These are phyloP conservation scores for Meloidogyne hapla DNA, from an alignment of 1,140 invertebrate species.

Conservation along the genomic window DNA sequence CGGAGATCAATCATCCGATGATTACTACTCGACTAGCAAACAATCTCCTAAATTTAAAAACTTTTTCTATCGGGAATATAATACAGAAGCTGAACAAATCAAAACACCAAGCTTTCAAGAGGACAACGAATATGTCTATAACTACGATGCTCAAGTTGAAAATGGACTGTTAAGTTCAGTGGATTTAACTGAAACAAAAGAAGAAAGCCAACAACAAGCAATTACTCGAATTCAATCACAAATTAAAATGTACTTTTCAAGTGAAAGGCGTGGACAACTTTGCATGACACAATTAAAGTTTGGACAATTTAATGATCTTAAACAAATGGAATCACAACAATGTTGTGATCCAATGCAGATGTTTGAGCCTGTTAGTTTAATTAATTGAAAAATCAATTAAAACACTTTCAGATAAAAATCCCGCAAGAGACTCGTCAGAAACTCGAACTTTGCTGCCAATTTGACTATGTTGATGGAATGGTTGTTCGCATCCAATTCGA, in stretches of 20 bases:
- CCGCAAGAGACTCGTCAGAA: neutral
- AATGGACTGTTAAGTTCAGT: conserved; percentile 25
- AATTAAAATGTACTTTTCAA: conserved; percentile 33
- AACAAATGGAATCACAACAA: neutral
- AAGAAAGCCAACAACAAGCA: conserved; percentile 30
- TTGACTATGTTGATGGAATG: conserved; percentile 34
- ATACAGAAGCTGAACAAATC: neutral
- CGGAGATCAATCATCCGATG: neutral
- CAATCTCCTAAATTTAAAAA: neutral
- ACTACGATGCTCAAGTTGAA: conserved; percentile 34
- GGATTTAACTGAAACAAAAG: neutral
- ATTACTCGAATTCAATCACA: conserved; percentile 36
- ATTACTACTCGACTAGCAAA: neutral
- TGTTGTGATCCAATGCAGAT: conserved; percentile 30
- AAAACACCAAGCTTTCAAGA: neutral
- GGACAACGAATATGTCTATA: conserved; percentile 31
- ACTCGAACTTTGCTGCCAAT: conserved; percentile 34
- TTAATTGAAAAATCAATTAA: neutral
- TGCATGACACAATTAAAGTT: conserved; percentile 27
- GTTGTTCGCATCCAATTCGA: conserved; percentile 36
- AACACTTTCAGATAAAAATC: conserved; percentile 6
- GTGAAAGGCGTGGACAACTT: conserved; percentile 36
- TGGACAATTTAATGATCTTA: conserved; percentile 29
- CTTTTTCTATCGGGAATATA: neutral
- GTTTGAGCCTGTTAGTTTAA: conserved; percentile 25